Percentiles rank a stretch among this genome's conserved stretches.
Evolutionary conservation across 1,140 invertebrate genomes (phyloP).

Genomic region (Oedothorax gibbosus): DNA sequence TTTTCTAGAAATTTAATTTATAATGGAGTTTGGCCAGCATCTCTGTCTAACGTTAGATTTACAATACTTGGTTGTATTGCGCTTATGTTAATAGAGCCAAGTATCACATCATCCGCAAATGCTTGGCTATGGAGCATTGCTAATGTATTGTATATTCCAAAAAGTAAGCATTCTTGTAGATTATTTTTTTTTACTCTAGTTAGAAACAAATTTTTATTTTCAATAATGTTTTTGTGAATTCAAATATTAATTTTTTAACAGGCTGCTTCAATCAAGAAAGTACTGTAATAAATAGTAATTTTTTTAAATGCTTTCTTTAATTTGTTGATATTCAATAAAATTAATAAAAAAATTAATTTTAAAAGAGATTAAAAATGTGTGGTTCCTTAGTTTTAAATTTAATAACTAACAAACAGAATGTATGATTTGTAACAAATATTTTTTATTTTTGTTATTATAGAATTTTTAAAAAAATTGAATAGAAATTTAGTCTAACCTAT

Average conservation of each 20-base stretch:
- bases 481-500: too few relatives aligned
- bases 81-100: constrained; percentile 65
- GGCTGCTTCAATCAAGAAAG: neutral
- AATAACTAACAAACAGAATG: too few relatives aligned
- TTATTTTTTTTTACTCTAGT: too few relatives aligned
- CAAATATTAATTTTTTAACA: neutral
- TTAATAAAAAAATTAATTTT: too few relatives aligned
- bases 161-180: constrained; percentile 58
- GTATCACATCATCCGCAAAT: constrained; percentile 63
- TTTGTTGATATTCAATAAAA: too few relatives aligned
- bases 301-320: neutral
- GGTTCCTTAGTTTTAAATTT: too few relatives aligned
- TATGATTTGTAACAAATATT: too few relatives aligned
- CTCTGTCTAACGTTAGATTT: constrained; percentile 69
- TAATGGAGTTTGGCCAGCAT: constrained; percentile 72
- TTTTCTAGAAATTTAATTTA: constrained; percentile 69
- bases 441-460: too few relatives aligned
- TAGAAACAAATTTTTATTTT: too few relatives aligned
- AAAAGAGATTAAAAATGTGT: too few relatives aligned
- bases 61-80: constrained; percentile 65
- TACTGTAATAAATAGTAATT: neutral
- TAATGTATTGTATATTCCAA: constrained; percentile 62
- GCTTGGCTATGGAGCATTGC: constrained; percentile 63
- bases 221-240: too few relatives aligned
- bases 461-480: too few relatives aligned